These are phyloP conservation scores for Sylvilagus bachmani DNA, from an alignment of 2,113 vertebrate genomes.

Conservation along the genomic window DNA sequence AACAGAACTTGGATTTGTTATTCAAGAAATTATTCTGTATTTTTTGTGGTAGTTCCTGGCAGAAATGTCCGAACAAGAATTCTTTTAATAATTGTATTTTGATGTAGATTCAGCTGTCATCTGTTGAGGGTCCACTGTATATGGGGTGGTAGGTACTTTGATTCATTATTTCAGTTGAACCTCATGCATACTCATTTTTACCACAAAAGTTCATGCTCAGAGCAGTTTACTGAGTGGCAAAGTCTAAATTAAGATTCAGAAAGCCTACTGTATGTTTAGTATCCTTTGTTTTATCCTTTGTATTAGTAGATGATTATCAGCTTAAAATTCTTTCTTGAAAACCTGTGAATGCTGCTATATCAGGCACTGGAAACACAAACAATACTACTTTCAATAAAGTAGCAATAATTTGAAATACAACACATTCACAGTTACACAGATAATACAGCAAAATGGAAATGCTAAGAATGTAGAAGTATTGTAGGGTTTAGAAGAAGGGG, in stretches of 20 bases:
- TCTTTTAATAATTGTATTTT: constrained; percentile 27
- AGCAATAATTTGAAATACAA: neutral
- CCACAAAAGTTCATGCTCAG: neutral
- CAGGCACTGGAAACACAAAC: neutral
- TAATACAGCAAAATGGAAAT: neutral
- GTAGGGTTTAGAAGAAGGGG: neutral
- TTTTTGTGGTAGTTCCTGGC: constrained; percentile 46
- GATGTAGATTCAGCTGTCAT: neutral
- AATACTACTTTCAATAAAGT: neutral
- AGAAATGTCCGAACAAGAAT: constrained; percentile 39
- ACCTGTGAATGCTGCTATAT: neutral
- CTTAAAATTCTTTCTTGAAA: constrained; percentile 29
- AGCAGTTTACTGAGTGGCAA: neutral
- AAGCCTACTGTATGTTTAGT: neutral
- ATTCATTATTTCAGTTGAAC: neutral
- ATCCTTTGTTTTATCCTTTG: neutral
- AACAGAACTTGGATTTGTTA: constrained; percentile 53
- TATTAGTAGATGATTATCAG: neutral
- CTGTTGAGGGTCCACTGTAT: neutral
- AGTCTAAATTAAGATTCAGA: neutral
- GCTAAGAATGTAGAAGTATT: neutral
- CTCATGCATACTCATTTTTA: neutral
- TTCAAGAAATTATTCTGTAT: constrained; percentile 39
- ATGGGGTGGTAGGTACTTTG: neutral
- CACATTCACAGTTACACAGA: neutral